phyloP scores from a whole-genome alignment of 1,140 invertebrate species.

The Psilanteris sp. region DNA sequence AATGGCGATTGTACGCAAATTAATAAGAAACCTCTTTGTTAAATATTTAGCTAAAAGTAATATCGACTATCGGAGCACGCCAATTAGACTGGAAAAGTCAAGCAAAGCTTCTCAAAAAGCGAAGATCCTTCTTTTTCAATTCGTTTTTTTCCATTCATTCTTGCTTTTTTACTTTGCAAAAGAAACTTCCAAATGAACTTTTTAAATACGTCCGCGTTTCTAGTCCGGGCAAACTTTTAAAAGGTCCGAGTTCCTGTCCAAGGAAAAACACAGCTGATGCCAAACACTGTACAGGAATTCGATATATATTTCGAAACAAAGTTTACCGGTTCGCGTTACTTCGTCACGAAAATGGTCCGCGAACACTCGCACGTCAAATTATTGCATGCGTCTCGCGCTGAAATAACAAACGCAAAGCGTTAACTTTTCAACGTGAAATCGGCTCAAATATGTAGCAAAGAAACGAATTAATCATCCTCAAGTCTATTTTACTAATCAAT shows the following conservation, averaged over 20 bases:
- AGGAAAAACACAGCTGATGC: slow-evolving; percentile 63
- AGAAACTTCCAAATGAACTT: slow-evolving; percentile 65
- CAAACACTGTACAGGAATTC: slow-evolving; percentile 39
- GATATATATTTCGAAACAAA: slow-evolving; percentile 53
- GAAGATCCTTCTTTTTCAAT: slow-evolving; percentile 14
- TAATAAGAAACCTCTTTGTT: slow-evolving; percentile 4
- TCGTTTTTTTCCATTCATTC: slow-evolving; percentile 22
- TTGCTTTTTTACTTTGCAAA: slow-evolving; percentile 50
- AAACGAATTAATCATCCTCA: too few relatives aligned
- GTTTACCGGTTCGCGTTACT: slow-evolving; percentile 22
- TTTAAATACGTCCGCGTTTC: slow-evolving; percentile 61
- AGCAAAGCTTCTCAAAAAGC: slow-evolving; percentile 31
- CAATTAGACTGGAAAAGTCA: slow-evolving; percentile 62
- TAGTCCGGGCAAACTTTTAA: slow-evolving; percentile 54
- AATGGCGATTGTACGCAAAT: slow-evolving; percentile 8
- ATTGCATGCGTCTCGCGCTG: not conserved
- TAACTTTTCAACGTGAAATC: not conserved
- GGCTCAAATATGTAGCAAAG: too few relatives aligned
- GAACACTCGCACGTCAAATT: slow-evolving; percentile 36
- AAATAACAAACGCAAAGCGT: not conserved
- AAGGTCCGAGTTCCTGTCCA: slow-evolving; percentile 59
- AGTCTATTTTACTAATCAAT: too few relatives aligned
- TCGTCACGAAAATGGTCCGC: slow-evolving; percentile 17
- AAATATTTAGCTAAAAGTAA: slow-evolving; percentile 44
- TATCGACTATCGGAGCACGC: slow-evolving; percentile 38